A percentile compares a stretch with the other conserved stretches of the same genome.
Evolutionary conservation across 2,888 invertebrate genomes (phyloP).

Genomic region (Conchocele bisecta): DNA sequence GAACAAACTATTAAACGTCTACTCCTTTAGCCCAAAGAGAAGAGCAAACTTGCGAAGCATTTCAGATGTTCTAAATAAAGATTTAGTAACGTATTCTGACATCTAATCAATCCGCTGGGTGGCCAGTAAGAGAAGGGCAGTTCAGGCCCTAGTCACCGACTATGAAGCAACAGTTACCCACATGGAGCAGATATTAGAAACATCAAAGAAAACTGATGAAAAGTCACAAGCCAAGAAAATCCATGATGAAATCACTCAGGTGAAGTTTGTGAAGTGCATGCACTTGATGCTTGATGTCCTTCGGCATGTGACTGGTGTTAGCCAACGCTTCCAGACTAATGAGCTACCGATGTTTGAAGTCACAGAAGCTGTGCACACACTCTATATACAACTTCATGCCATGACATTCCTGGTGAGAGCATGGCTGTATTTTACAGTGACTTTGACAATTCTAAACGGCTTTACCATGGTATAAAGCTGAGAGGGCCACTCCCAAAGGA

Average conservation of each 20-base stretch:
- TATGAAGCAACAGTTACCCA: conserved; percentile 30
- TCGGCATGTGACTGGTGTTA: conserved; percentile 8
- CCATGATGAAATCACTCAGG: conserved; percentile 7
- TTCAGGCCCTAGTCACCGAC: conserved; percentile 20
- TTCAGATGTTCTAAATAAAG: conserved; percentile 7
- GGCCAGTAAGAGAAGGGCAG: conserved; percentile 18
- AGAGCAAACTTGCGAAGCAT: conserved; percentile 2
- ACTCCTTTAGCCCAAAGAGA: conserved; percentile 38
- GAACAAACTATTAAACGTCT: conserved; percentile 22
- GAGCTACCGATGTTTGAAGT: conserved; percentile 21
- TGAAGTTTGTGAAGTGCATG: conserved; percentile 42
- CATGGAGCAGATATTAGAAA: conserved; percentile 18
- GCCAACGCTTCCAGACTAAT: conserved; percentile 22
- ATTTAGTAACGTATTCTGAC: conserved; percentile 24
- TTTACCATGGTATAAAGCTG: conserved; percentile 24
- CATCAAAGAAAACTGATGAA: conserved; percentile 29
- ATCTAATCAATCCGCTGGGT: conserved; percentile 38
- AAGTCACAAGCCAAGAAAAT: conserved; percentile 26
- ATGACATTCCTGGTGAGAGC: conserved; percentile 30
- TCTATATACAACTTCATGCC: conserved; percentile 26
- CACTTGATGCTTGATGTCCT: conserved; percentile 35
- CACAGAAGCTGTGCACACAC: conserved; percentile 27
- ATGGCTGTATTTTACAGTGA: conserved; percentile 6
- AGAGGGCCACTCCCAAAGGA: conserved; percentile 22
- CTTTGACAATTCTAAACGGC: conserved; percentile 5